Evolutionary conservation across 2,113 vertebrate species (phyloP), one percentile per base, ranked within the genome.

Genomic region (Egretta garzetta): DNA sequence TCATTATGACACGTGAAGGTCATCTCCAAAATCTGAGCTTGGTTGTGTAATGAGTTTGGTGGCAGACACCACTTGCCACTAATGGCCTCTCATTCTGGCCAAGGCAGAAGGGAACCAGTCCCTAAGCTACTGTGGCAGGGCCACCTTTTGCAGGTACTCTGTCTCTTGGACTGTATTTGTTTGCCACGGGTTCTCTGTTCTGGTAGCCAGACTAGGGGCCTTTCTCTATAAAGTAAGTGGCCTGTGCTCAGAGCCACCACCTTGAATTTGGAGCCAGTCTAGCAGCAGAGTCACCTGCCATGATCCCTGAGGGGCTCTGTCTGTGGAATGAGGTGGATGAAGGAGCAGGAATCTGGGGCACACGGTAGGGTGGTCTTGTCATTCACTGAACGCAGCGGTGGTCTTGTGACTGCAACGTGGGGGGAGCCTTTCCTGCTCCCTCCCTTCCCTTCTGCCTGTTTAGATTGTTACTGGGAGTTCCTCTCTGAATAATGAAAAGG

Each of bases 401-500:
- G 90, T 89, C 93, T 56, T 3, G 59, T 27, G 53, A 8, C 87
- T 33, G 56, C 45, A 12, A 62, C 23, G 0, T 10, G n/a, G 59
- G 60, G 77, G 35, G 76, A 74, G 64, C 70, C 56, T 12, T 6
- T 10, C 41, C 72, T 1, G 2, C 58, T n/a, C 6, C 72, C 60
- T 50, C 86, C 75, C 50, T 35, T 11, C 59, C 68, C 55, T 71
- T 21, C 45, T 19, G 86, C 64, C 76, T 9, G 39, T 49, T 66
- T 8, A 3, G 24, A 3, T 17, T 11, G 62, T 76, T 89, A 37
- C 91, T 72, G 95, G 91, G 93, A 96, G 94, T 88, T 97, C 93
- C 96, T 96, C 88, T 70, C 50, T 0, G 5, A 74, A 88, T 88
- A 93, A 96, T 95, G 92, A 96, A 95, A 95, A 97, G 93, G 83